A percentile compares a stretch with the other conserved stretches of the same genome.
Evolutionary conservation across 2,888 invertebrate species (phyloP).

Genomic region (Oeneis ivallda): DNA sequence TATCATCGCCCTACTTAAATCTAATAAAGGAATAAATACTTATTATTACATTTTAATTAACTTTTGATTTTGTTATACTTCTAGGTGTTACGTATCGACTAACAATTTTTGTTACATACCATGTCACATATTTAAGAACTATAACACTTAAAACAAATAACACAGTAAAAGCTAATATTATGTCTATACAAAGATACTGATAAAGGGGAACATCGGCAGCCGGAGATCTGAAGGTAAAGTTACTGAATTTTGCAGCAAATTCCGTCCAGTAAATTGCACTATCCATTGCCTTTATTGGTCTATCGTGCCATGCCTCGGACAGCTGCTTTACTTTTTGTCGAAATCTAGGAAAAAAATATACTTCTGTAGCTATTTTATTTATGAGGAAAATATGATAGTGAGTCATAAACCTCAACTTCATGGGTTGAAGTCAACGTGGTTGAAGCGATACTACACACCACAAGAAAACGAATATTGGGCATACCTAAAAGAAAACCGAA

Average conservation of each 20-base stretch:
- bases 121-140: constrained; percentile 1
- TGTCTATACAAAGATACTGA: constrained; percentile 65
- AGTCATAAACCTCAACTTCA: no score
- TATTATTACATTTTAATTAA: neutral
- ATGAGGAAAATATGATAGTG: no score
- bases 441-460: no score
- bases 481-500: no score
- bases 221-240: constrained; percentile 62
- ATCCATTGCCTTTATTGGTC: constrained; percentile 73
- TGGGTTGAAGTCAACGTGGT: no score
- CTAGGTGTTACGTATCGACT: neutral
- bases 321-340: constrained; percentile 59
- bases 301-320: constrained; percentile 76
- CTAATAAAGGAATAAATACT: neutral
- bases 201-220: constrained; percentile 61
- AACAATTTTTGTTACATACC: neutral
- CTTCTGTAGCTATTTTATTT: no score
- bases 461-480: no score
- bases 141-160: neutral
- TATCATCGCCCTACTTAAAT: no score
- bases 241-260: constrained; percentile 72
- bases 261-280: constrained; percentile 82
- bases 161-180: constrained; percentile 16
- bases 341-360: no score
- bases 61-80: neutral